Percentiles rank a stretch among this genome's conserved stretches.
Conservation (phyloP, 1,140 invertebrate genomes). For the Venturia canescens region DNA sequence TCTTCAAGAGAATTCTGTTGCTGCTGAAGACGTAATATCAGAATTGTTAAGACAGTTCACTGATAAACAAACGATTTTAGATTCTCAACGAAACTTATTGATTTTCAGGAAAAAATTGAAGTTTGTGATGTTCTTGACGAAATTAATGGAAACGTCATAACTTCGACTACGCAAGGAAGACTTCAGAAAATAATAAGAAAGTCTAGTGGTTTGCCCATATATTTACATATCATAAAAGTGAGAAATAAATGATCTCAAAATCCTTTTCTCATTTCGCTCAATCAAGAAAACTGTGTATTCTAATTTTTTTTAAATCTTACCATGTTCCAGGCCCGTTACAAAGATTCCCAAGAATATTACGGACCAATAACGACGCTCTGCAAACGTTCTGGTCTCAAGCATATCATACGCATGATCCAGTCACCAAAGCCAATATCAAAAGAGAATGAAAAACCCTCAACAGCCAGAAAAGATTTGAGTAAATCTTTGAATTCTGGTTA, state of each 20-base stretch:
- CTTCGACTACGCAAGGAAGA: slow-evolving; percentile 73
- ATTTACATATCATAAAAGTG: slow-evolving; percentile 79
- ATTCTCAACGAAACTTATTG: slow-evolving; percentile 43
- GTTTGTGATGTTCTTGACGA: slow-evolving; percentile 82
- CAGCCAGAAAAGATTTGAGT: slow-evolving; percentile 27
- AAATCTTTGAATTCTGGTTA: slow-evolving; percentile 70
- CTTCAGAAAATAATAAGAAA: slow-evolving; percentile 77
- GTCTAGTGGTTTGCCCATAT: slow-evolving; percentile 75
- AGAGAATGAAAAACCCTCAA: not conserved
- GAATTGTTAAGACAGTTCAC: not conserved
- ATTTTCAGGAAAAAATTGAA: slow-evolving; percentile 78
- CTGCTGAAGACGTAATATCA: slow-evolving; percentile 78
- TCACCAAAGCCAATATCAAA: slow-evolving; percentile 47
- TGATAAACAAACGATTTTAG: slow-evolving; percentile 35
- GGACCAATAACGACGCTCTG: slow-evolving; percentile 70
- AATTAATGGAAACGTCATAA: slow-evolving; percentile 78
- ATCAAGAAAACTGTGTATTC: too few species aligned
- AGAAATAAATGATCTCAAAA: slow-evolving; percentile 10
- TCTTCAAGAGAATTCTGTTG: slow-evolving; percentile 78
- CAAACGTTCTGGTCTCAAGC: slow-evolving; percentile 63
- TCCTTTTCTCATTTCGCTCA: not conserved
- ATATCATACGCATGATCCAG: slow-evolving; percentile 56
- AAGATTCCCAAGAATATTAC: slow-evolving; percentile 67
- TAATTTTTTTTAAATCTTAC: too few species aligned
- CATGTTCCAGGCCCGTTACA: slow-evolving; percentile 63